phyloP scores from a whole-genome alignment of 2,113 vertebrate species.

The Hippocampus abdominalis region DNA sequence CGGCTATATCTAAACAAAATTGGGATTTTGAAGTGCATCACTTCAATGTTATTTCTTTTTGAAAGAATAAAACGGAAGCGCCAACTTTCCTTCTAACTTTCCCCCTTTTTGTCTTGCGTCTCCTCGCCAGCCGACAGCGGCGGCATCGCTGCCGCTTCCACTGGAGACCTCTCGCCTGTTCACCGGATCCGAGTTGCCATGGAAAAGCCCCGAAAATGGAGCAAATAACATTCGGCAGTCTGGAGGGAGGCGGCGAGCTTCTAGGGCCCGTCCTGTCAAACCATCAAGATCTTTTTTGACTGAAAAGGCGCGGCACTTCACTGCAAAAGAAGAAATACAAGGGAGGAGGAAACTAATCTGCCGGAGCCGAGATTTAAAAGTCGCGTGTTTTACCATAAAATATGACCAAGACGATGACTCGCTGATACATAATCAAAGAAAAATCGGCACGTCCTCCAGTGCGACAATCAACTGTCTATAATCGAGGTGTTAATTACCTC shows the following conservation, averaged over 20 bases:
- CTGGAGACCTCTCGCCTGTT: conserved; percentile 62
- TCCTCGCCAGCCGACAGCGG: conserved; percentile 67
- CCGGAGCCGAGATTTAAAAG: conserved; percentile 8
- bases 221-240: conserved; percentile 70
- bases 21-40: conserved; percentile 15
- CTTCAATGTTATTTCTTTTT: conserved; percentile 21
- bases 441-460: conserved; percentile 37
- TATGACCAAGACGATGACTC: conserved; percentile 44
- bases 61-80: not conserved
- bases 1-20: not conserved
- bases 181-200: conserved; percentile 63
- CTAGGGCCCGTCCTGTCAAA: conserved; percentile 70
- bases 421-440: conserved; percentile 32
- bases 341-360: conserved; percentile 24
- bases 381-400: conserved; percentile 23
- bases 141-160: conserved; percentile 62
- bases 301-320: conserved; percentile 23
- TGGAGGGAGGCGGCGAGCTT: conserved; percentile 62
- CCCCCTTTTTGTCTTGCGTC: conserved; percentile 39
- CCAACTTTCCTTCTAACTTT: conserved; percentile 57
- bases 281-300: conserved; percentile 67
- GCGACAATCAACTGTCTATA: conserved; percentile 57
- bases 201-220: conserved; percentile 71
- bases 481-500: conserved; percentile 56
- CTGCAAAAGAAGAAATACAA: conserved; percentile 16